These are phyloP conservation scores for Chaetogeoica ovagalla DNA, from an alignment of 2,888 invertebrate species.

Conservation along the genomic window DNA sequence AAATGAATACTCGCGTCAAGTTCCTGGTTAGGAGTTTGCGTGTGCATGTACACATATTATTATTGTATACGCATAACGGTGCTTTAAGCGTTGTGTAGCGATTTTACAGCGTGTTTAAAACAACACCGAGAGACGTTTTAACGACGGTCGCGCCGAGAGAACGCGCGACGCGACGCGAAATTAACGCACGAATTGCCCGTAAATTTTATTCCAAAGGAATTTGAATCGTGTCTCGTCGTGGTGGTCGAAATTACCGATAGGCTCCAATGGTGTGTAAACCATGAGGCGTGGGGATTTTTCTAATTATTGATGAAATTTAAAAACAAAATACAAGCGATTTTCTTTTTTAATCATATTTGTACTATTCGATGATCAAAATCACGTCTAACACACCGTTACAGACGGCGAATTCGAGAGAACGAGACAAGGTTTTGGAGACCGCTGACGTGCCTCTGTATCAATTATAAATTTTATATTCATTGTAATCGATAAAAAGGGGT, in stretches of 20 bases:
- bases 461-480: too few species aligned
- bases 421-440: too few species aligned
- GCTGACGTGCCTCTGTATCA: too few species aligned
- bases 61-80: too few species aligned
- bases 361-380: too few species aligned
- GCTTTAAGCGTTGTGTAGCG: too few species aligned
- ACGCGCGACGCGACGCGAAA: constrained; percentile 5
- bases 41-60: not conserved
- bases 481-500: too few species aligned
- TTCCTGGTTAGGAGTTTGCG: not conserved
- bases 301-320: too few species aligned
- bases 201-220: not conserved
- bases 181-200: not conserved
- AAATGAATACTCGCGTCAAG: constrained; percentile 43
- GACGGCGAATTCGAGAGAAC: too few species aligned
- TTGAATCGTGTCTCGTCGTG: not conserved
- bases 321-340: too few species aligned
- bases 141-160: not conserved
- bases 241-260: not conserved
- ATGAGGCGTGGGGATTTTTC: not conserved
- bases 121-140: not conserved
- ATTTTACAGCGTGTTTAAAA: constrained; percentile 17
- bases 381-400: too few species aligned
- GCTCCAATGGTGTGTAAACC: not conserved
- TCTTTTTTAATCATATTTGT: too few species aligned